Base-by-base conservation (phyloP, 2,113 vertebrate genomes). In the Megaceryle maxima region DNA sequence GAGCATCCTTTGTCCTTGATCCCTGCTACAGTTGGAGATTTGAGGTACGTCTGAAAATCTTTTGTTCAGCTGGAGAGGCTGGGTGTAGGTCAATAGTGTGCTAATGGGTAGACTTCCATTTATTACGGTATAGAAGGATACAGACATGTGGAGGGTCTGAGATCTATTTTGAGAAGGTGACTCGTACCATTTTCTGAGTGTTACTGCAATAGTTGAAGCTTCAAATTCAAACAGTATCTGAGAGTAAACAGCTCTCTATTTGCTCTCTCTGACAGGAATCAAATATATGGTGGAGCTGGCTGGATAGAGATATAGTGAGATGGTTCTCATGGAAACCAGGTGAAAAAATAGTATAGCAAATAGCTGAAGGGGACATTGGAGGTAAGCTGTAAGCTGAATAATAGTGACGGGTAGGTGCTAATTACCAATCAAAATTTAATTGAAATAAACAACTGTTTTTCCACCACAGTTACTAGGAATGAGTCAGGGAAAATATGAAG, bases 371-470 rank as follows among this genome's bases (percentile, higher is more conserved):
- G 86, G 73, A 91, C 69, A 87, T 63, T 76, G 76, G 84, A 95
- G 74, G 88, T 37, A 95, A 95, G 84, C 9, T 74, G 88, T 37
- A 95, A 95, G 84, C 9, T 74, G 92, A 96, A 83, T 97, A 94
- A 94, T 91, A 94, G 90, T 97, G 94, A 97, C 96, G 97, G 93
- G 96, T 96, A 96, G 92, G 88, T 97, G 94, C 86, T 98, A 98
- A 98, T 97, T 97, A 96, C 91, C 91, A 97, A 89, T 97, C 97
- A 97, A 96, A 98, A 97, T 80, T 90, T 98, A 97, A 97, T 97
- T 97, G 96, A 97, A 89, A 98, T 96, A 96, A 98, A 97, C 97
- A 97, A 93, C 88, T 97, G 90, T 55, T 98, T 97, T 97, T 92
- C 88, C 92, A 94, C 78, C 63, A 90, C 55, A 91, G 73, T 93